A percentile compares a stretch with the other conserved stretches of the same genome.
These are phyloP conservation scores for Cataglyphis cursor DNA, from an alignment of 2,888 invertebrate species.

Conservation along the genomic window DNA sequence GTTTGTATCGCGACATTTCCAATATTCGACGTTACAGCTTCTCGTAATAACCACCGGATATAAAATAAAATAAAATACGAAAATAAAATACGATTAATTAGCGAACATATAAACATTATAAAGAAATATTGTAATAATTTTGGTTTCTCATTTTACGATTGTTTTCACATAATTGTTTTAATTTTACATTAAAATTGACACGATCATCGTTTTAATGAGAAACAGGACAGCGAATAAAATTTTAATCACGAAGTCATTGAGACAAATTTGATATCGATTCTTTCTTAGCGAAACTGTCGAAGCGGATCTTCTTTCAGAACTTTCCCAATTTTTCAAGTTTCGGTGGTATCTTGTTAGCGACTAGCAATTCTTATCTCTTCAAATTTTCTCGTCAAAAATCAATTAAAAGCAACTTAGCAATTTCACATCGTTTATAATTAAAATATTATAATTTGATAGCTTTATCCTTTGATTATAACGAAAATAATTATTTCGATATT, in stretches of 20 bases:
- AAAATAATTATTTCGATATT: background rate
- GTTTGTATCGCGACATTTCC: background rate
- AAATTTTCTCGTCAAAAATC: background rate
- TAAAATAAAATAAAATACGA: background rate
- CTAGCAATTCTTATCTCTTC: constrained; percentile 17
- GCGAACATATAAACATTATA: background rate
- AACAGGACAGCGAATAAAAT: background rate
- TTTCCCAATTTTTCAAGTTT: constrained; percentile 5
- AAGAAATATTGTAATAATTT: background rate
- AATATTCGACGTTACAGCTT: background rate
- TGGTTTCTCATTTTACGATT: background rate
- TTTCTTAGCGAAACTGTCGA: background rate
- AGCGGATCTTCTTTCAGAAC: background rate
- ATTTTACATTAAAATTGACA: background rate
- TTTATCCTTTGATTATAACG: background rate
- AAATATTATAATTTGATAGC: background rate
- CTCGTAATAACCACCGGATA: background rate
- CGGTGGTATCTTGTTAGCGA: background rate
- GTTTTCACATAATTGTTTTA: background rate
- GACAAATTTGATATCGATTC: background rate
- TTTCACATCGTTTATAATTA: background rate
- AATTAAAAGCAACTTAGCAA: background rate
- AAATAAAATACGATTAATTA: background rate
- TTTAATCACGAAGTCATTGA: constrained; percentile 1
- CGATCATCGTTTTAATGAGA: background rate